Conservation (phyloP, 2,113 vertebrate species). For the Siniperca knerii region DNA sequence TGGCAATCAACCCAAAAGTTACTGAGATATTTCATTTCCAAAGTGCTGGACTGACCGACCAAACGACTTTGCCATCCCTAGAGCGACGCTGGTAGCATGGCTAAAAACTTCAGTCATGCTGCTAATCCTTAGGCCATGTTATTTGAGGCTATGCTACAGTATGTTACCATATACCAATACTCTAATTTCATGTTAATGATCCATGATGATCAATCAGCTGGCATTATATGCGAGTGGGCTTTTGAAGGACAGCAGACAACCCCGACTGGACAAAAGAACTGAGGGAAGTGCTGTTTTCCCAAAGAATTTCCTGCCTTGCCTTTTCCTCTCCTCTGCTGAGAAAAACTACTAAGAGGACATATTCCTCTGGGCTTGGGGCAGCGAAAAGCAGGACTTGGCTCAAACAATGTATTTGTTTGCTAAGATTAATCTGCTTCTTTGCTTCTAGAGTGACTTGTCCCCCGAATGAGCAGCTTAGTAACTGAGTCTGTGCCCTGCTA, state of each 20-base stretch:
- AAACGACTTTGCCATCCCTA: no score
- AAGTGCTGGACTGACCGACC: background rate
- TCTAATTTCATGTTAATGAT: background rate
- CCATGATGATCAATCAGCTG: constrained; percentile 9
- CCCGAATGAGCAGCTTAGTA: constrained; percentile 44
- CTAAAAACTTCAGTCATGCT: background rate
- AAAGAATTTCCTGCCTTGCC: constrained; percentile 82
- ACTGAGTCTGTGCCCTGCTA: constrained; percentile 2
- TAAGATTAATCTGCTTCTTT: constrained; percentile 45
- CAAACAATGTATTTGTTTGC: constrained; percentile 17
- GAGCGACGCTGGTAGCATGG: background rate
- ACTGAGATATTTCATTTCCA: background rate
- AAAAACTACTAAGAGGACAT: constrained; percentile 24
- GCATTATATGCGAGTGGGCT: background rate
- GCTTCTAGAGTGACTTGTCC: background rate
- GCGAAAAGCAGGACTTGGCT: constrained; percentile 32
- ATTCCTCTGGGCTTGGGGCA: constrained; percentile 33
- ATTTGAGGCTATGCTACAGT: background rate
- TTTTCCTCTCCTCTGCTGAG: constrained; percentile 75
- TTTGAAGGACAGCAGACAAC: constrained; percentile 48
- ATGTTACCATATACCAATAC: background rate
- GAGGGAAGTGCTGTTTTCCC: constrained; percentile 73
- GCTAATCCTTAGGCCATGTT: background rate
- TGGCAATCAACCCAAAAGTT: background rate
- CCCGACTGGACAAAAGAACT: constrained; percentile 59